phyloP scores from a whole-genome alignment of 2,113 vertebrate species.

The Amphiprion percula region DNA sequence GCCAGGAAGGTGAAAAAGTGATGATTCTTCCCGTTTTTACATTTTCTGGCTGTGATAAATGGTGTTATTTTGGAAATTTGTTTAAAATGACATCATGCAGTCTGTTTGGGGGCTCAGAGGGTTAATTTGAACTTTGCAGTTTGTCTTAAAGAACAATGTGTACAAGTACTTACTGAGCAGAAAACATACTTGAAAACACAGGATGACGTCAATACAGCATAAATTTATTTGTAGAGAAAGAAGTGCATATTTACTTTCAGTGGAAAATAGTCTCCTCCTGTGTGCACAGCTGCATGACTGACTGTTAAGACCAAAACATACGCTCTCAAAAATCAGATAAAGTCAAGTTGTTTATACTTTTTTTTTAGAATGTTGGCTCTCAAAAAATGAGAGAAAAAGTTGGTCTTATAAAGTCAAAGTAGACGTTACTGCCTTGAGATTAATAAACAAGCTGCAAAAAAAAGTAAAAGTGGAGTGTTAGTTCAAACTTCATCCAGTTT shows the following conservation, averaged over 20 bases:
- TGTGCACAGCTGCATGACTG: constrained; percentile 40
- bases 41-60: too few species aligned
- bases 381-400: neutral
- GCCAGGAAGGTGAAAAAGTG: too few species aligned
- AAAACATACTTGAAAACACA: constrained; percentile 2
- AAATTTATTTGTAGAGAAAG: constrained; percentile 5
- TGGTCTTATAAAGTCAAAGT: neutral
- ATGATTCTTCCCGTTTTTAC: too few species aligned
- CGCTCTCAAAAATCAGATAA: constrained; percentile 17
- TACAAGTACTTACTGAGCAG: neutral
- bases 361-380: neutral
- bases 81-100: too few species aligned
- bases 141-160: neutral
- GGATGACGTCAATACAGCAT: neutral
- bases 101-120: too few species aligned
- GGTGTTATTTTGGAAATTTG: too few species aligned
- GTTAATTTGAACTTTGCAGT: neutral
- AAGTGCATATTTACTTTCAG: constrained; percentile 17
- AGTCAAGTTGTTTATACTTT: neutral
- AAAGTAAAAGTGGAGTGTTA: too few species aligned
- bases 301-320: constrained; percentile 29
- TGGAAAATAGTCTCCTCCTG: constrained; percentile 20
- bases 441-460: neutral
- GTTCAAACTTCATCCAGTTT: neutral
- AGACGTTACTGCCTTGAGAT: neutral